phyloP scores from a whole-genome alignment of 2,888 invertebrate species.

The Elaeidobius kamerunicus region DNA sequence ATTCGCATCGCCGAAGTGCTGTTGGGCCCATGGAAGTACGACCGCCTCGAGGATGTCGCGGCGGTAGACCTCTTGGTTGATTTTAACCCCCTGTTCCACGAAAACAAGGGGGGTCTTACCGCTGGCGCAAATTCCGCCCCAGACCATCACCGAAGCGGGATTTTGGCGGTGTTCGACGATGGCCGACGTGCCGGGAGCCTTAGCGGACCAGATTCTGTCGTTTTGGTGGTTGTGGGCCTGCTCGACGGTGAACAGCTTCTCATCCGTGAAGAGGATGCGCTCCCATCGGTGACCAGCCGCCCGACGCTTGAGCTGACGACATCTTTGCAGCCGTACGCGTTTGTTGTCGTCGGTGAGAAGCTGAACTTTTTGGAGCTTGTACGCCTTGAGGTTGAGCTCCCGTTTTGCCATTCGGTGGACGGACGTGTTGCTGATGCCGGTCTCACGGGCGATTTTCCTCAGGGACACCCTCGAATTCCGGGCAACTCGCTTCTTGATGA shows the following conservation, averaged over 20 bases:
- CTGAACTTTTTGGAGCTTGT: slow-evolving; percentile 13
- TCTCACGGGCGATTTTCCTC: slow-evolving; percentile 7
- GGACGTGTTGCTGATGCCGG: slow-evolving; percentile 1
- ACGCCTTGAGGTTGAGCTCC: slow-evolving; percentile 8
- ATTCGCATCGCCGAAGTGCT: slow-evolving; percentile 1
- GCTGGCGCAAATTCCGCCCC: slow-evolving; percentile 11
- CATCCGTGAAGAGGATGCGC: slow-evolving; percentile 9
- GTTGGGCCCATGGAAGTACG: slow-evolving; percentile 2
- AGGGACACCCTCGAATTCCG: slow-evolving; percentile 6
- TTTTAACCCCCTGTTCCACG: slow-evolving; percentile 3
- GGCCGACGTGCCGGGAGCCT: not conserved
- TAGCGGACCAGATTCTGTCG: not conserved
- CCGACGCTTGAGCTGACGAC: not conserved
- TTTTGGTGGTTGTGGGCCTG: slow-evolving; percentile 5
- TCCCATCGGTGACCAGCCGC: not conserved
- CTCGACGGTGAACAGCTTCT: slow-evolving; percentile 12
- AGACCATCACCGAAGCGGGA: slow-evolving; percentile 17
- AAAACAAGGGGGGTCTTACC: slow-evolving; percentile 2
- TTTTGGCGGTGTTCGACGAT: slow-evolving; percentile 11
- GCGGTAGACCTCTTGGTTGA: slow-evolving; percentile 7
- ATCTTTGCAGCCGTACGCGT: slow-evolving; percentile 13
- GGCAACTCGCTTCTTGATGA: not conserved
- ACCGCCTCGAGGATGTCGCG: slow-evolving; percentile 5
- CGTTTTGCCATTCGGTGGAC: slow-evolving; percentile 2
- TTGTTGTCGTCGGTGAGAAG: slow-evolving; percentile 4